phyloP scores from a whole-genome alignment of 1,140 invertebrate species.

The Phenacoccus solenopsis region DNA sequence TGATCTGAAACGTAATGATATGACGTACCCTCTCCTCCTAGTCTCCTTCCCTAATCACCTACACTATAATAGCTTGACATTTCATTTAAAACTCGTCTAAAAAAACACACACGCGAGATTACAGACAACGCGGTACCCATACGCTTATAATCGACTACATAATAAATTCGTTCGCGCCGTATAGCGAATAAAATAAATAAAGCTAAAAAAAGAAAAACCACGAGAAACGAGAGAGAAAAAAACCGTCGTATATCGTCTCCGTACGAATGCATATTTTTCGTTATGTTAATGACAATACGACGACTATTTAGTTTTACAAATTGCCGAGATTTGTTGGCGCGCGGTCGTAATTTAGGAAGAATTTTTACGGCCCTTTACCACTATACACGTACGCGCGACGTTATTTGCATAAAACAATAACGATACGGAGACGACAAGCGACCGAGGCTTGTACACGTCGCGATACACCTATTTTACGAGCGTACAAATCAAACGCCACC shows the following conservation, averaged over 20 bases:
- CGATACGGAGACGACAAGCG: no score
- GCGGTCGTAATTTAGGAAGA: not conserved
- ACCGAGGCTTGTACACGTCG: no score
- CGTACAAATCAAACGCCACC: no score
- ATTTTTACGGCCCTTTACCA: no score
- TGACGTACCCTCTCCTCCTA: no score
- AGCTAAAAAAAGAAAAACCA: not conserved
- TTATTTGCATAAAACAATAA: not conserved
- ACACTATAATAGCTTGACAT: not conserved
- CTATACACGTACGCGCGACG: not conserved
- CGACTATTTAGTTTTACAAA: not conserved
- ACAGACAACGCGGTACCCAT: not conserved
- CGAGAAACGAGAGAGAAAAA: not conserved
- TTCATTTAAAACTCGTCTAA: no score
- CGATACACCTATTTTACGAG: no score
- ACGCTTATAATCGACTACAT: not conserved
- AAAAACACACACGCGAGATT: not conserved
- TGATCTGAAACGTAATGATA: no score
- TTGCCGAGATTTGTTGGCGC: not conserved
- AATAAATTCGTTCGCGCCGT: not conserved
- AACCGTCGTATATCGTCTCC: no score
- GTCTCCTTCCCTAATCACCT: no score
- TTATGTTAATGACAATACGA: not conserved
- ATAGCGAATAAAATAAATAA: not conserved
- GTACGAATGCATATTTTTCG: no score